Base-by-base conservation (phyloP, 2,797 vertebrate species). In the Strix occidentalis region DNA sequence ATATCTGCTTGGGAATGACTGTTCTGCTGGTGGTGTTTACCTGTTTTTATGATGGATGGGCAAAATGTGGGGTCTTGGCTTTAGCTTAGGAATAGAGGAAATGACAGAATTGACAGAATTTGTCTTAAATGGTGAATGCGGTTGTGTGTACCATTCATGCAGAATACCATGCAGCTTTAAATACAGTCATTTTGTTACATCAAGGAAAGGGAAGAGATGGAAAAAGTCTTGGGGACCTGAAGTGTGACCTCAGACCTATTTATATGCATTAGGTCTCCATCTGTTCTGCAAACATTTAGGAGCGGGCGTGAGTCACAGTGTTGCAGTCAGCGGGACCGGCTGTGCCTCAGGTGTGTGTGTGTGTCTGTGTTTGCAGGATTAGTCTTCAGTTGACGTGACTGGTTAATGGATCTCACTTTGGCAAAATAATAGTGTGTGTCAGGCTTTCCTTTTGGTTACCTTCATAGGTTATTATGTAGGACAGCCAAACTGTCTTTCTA, bases 141-240 rank as follows among this genome's bases (percentile, higher is more conserved):
- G 33, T 4, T 39, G 39, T 5, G 15, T 11, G 77, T 11, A 0
- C 33, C 35, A 0, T 9, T 51, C 31, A 31, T 11, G 76, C 68
- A 60, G 72, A 33, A 17, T 1, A 6, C 25, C 0, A 0, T 2
- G 6, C 60, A 57, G 57, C 69, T 41, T 41, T 20, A 37, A 26
- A 37, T 37, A 0, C 37, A 16, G 1, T 31, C 1, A 0, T 6
- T 46, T 11, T 37, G 37, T 33, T 56, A 35, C 3, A 0, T 26
- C 1, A 2, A 33, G 33, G 43, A 39, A 63, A 2, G 37, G 29
- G 35, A 86, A 31, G 46, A 65, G 50, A 21, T 8, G 16, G 16
- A 5, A 9, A 33, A 60, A 25, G n/a, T 11, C 19, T 2, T 28
- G 24, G 53, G 70, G 51, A 57, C 17, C 28, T 79, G 61, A 48